Base-by-base conservation (phyloP, 2,888 invertebrate species). In the Conops quadrifasciatus region DNA sequence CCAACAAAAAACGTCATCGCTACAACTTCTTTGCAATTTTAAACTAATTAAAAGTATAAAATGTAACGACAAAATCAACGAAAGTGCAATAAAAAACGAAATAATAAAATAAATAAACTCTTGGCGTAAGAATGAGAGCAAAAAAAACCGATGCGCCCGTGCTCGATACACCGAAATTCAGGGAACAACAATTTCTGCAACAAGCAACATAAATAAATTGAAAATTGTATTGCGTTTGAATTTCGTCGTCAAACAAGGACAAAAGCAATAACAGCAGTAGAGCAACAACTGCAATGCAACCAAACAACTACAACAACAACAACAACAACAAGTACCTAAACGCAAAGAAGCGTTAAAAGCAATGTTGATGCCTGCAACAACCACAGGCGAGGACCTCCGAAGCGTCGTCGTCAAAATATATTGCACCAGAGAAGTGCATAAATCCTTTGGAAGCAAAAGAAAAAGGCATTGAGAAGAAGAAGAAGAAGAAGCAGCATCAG, bases 361-460 rank as follows among this genome's bases (percentile, higher is more conserved):
- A 26, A 49, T 51, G 62, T 30, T 51, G 51, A n/a, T 16, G 9
- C 36, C 16, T 49, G 28, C 58, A 24, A 28, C 26, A 24, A 28
- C 24, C 24, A 30, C 2, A 53, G 30, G 4, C 59, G 47, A 66
- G 72, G 67, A 67, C 66, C 70, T 70, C 71, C 70, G 49, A 71
- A 67, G 68, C 67, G 67, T n/a, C n/a, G n/a, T n/a, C n/a, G n/a
- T 62, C 70, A 26, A 69, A 72, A 74, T 74, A 73, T 73, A 73
- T 66, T 71, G 68, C 70, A 64, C 69, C 43, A 26, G 66, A 53
- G 67, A 66, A 81, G 82, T 81, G 78, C 78, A 81, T 81, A 82
- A 81, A 81, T 81, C 81, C 82, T 75, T 28, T n/a, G n/a, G n/a
- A n/a, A n/a, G 19, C 59, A 59, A 45, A 28, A 15, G 16, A 67